Evolutionary conservation across 2,797 vertebrate species (phyloP).

Genomic region (Labroides dimidiatus): DNA sequence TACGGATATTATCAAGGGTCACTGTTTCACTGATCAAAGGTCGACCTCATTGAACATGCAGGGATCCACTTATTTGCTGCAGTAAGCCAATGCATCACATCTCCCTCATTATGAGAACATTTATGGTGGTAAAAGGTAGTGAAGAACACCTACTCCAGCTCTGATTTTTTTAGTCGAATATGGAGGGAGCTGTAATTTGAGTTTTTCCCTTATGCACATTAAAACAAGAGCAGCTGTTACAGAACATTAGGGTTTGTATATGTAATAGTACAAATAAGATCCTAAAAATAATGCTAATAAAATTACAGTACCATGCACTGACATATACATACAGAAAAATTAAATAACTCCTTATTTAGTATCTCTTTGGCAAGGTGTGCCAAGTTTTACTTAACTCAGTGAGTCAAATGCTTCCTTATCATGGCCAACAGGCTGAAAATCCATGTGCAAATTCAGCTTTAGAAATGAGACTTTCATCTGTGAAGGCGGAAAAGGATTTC

Average conservation of each 20-base stretch:
- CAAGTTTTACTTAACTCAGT: too few relatives aligned
- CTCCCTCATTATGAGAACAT: not conserved
- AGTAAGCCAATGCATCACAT: not conserved
- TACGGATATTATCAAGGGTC: not conserved
- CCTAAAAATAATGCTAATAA: too few relatives aligned
- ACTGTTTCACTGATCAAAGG: not conserved
- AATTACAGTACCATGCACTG: too few relatives aligned
- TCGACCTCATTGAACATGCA: not conserved
- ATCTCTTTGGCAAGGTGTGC: too few relatives aligned
- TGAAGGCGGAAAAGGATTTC: constrained; percentile 5
- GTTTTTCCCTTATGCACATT: too few relatives aligned
- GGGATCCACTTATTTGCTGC: not conserved
- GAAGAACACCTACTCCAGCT: not conserved
- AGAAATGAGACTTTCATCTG: not conserved
- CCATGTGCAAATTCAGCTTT: not conserved
- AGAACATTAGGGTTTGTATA: too few relatives aligned
- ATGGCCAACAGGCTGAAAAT: not conserved
- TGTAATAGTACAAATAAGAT: too few relatives aligned
- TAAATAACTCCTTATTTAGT: too few relatives aligned
- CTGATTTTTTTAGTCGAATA: too few relatives aligned
- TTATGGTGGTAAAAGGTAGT: not conserved
- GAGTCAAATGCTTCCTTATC: not conserved
- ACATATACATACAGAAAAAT: too few relatives aligned
- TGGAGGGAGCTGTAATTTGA: too few relatives aligned
- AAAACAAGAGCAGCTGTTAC: too few relatives aligned